A percentile compares a stretch with the other conserved stretches of the same genome.
phyloP scores from a whole-genome alignment of 2,113 vertebrate species.

The Dipodomys stephensi region DNA sequence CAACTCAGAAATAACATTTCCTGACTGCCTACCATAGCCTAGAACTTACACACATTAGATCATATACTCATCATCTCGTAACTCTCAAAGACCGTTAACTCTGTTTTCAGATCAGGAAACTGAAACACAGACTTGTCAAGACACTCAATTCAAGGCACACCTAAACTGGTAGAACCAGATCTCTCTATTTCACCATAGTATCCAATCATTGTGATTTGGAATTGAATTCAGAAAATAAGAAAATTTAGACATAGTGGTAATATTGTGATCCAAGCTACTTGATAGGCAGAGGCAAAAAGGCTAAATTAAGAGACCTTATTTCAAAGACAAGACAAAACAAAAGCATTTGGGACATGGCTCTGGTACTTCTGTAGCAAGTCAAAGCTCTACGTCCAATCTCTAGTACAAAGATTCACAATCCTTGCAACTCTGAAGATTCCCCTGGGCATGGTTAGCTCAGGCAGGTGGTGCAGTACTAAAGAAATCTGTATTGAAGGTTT shows the following conservation, averaged over 20 bases:
- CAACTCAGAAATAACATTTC: not conserved
- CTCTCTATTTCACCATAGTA: not conserved
- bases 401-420: no score
- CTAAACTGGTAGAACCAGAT: not conserved
- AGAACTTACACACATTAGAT: not conserved
- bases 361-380: no score
- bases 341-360: no score
- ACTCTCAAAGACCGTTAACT: not conserved
- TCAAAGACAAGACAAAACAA: no score
- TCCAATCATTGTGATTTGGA: not conserved
- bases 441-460: not conserved
- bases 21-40: not conserved
- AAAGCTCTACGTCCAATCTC: no score
- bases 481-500: not conserved
- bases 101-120: not conserved
- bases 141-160: constrained; percentile 36
- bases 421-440: not conserved
- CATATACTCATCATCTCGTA: not conserved
- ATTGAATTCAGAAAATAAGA: not conserved
- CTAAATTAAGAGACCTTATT: no score
- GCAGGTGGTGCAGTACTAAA: not conserved
- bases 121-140: constrained; percentile 6
- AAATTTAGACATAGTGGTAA: not conserved
- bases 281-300: no score
- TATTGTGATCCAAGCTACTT: no score